A percentile compares a stretch with the other conserved stretches of the same genome.
These are phyloP conservation scores for Pectinophora gossypiella DNA, from an alignment of 1,140 invertebrate genomes.

Conservation along the genomic window DNA sequence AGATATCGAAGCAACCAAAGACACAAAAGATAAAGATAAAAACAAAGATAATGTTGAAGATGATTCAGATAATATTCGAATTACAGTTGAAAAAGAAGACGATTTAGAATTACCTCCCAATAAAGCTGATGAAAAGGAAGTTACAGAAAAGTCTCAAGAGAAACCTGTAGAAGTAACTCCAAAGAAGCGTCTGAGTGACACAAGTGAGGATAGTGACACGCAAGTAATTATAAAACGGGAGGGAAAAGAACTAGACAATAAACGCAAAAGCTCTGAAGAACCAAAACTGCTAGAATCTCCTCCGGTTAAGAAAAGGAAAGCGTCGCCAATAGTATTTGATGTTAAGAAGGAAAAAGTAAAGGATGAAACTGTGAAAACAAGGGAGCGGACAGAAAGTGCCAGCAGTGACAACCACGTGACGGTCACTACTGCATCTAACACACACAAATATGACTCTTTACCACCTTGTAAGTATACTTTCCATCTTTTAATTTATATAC, in stretches of 20 bases:
- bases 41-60: conserved; percentile 24
- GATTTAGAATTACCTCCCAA: no score
- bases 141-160: conserved; percentile 11
- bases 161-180: conserved; percentile 6
- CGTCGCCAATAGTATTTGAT: conserved; percentile 76
- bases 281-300: conserved; percentile 19
- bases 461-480: conserved; percentile 71
- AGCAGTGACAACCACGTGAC: conserved; percentile 58
- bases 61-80: conserved; percentile 9
- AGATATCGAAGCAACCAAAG: conserved; percentile 1
- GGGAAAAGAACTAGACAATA: conserved; percentile 12
- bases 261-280: conserved; percentile 10
- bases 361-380: conserved; percentile 36
- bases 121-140: conserved; percentile 29
- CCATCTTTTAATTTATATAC: background rate
- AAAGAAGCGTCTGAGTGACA: conserved; percentile 45
- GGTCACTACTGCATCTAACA: conserved; percentile 37
- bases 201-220: conserved; percentile 50
- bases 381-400: conserved; percentile 42
- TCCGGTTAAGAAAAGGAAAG: conserved; percentile 53
- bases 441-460: conserved; percentile 67
- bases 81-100: conserved; percentile 27
- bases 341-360: conserved; percentile 44
- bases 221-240: conserved; percentile 51
- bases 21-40: conserved; percentile 36